Evolutionary conservation across 2,113 vertebrate genomes (phyloP).

Genomic region (Typhlomys cinereus): DNA sequence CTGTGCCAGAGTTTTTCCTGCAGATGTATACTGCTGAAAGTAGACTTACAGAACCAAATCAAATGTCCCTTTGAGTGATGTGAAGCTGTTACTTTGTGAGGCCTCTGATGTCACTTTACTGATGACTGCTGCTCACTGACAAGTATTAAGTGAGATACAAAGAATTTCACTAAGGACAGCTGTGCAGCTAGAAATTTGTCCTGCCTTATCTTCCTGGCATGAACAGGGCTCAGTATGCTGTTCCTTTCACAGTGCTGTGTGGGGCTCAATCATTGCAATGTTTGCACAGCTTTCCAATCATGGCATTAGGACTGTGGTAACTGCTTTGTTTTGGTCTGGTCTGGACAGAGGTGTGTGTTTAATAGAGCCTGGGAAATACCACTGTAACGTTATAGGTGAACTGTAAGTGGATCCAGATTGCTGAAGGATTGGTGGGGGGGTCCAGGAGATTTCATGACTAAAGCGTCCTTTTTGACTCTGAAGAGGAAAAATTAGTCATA

Average conservation of each 20-base stretch:
- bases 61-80: not conserved
- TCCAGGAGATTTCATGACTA: not conserved
- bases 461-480: not conserved
- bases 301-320: not conserved
- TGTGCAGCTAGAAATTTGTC: not conserved
- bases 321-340: not conserved
- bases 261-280: not conserved
- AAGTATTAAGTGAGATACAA: not conserved
- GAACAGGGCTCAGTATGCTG: not conserved
- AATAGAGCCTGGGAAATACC: not conserved
- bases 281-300: conserved; percentile 7
- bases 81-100: conserved; percentile 29
- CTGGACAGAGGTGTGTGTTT: not conserved
- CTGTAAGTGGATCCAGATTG: not conserved
- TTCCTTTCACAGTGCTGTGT: not conserved
- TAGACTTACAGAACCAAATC: not conserved
- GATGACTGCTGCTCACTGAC: conserved; percentile 1
- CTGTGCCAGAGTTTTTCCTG: not conserved
- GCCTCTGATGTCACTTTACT: not conserved
- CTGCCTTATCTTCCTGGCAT: not conserved
- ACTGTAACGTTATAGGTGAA: not conserved
- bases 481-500: conserved; percentile 28
- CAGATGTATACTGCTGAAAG: not conserved
- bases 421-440: not conserved
- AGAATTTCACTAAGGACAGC: not conserved